phyloP scores from a whole-genome alignment of 2,797 vertebrate species.

The Sorex maritimensis region DNA sequence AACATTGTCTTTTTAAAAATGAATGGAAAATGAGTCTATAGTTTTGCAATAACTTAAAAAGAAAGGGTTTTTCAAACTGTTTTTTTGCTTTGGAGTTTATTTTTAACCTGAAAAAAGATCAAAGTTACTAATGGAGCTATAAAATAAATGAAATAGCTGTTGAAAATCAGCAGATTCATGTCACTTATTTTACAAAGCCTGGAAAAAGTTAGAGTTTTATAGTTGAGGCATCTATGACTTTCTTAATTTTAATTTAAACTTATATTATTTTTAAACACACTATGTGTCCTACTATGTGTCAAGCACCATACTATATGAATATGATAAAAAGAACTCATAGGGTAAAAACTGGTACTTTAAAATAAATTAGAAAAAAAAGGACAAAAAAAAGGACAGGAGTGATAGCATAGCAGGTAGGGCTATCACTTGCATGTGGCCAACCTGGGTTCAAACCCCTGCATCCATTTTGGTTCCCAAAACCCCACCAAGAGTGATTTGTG shows the following conservation, averaged over 20 bases:
- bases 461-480: too few relatives aligned
- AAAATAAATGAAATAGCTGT: constrained; percentile 58
- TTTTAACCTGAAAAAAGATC: constrained; percentile 68
- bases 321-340: background rate
- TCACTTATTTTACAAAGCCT: constrained; percentile 45
- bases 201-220: constrained; percentile 43
- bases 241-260: background rate
- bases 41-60: constrained; percentile 77
- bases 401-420: too few relatives aligned
- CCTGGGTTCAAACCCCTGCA: too few relatives aligned
- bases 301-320: background rate
- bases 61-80: constrained; percentile 67
- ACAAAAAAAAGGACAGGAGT: too few relatives aligned
- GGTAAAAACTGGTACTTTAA: background rate
- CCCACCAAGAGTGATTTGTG: too few relatives aligned
- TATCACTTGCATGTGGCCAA: too few relatives aligned
- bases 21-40: constrained; percentile 77
- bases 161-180: constrained; percentile 62
- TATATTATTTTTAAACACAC: constrained; percentile 7
- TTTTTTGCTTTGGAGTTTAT: constrained; percentile 51
- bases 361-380: too few relatives aligned
- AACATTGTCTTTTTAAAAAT: constrained; percentile 81
- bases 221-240: background rate
- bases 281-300: background rate
- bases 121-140: constrained; percentile 40